Conservation (phyloP, 1,140 invertebrate genomes). For the Ganaspis sp. region DNA sequence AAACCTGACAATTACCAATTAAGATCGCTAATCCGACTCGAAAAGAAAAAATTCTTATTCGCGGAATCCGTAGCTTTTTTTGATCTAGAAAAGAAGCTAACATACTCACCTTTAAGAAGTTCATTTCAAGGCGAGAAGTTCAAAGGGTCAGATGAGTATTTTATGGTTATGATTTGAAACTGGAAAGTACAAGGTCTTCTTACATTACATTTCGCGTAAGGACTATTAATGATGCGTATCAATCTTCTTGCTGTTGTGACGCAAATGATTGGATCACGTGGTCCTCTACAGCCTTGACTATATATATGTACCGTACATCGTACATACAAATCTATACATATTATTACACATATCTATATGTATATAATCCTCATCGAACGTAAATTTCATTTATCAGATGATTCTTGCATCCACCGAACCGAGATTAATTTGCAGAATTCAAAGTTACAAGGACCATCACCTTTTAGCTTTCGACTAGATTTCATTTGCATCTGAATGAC, state of each 20-base stretch:
- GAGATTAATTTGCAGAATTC: constrained; percentile 23
- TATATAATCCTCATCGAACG: constrained; percentile 19
- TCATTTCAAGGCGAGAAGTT: neutral
- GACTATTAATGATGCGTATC: constrained; percentile 38
- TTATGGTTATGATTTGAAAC: constrained; percentile 28
- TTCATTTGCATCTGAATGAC: neutral
- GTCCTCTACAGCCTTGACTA: constrained; percentile 26
- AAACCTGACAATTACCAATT: no score
- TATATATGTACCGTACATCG: constrained; percentile 26
- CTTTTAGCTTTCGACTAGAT: neutral
- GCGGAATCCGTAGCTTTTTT: no score
- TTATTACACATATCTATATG: neutral
- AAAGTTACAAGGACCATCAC: neutral
- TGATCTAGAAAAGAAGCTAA: no score
- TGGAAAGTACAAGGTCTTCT: constrained; percentile 43
- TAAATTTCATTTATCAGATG: constrained; percentile 10
- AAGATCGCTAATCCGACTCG: no score
- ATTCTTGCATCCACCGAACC: neutral
- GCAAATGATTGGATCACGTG: constrained; percentile 42
- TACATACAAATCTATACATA: neutral
- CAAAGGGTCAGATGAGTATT: neutral
- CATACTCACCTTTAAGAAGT: neutral
- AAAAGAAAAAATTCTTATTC: neutral
- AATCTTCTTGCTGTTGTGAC: constrained; percentile 36
- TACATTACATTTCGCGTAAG: constrained; percentile 34